phyloP scores from a whole-genome alignment of 2,113 vertebrate species.

The Platichthys stellatus region DNA sequence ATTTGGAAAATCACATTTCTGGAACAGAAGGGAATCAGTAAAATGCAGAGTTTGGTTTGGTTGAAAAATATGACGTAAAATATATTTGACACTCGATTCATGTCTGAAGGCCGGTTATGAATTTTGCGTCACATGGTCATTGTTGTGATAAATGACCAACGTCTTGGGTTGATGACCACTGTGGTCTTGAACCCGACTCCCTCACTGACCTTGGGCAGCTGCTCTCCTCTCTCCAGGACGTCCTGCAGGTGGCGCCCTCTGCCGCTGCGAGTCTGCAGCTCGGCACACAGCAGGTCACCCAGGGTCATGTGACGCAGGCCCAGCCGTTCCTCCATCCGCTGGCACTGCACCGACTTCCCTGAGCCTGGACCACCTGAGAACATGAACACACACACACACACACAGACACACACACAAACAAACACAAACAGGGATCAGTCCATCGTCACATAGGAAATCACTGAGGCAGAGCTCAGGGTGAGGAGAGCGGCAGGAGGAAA shows the following conservation, averaged over 20 bases:
- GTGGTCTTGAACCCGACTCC: not conserved
- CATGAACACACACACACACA: slow-evolving; percentile 13
- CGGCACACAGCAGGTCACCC: slow-evolving; percentile 84
- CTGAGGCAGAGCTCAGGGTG: too few relatives aligned
- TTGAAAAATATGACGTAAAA: not conserved
- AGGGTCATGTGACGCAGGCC: slow-evolving; percentile 84
- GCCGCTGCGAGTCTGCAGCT: slow-evolving; percentile 83
- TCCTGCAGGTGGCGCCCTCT: slow-evolving; percentile 88
- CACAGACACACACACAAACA: not conserved
- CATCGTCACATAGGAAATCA: too few relatives aligned
- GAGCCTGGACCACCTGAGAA: slow-evolving; percentile 90
- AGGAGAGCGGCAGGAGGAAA: too few relatives aligned
- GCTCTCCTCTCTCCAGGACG: slow-evolving; percentile 84
- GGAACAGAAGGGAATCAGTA: too few relatives aligned
- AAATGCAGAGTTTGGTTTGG: not conserved
- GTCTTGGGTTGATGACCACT: too few relatives aligned
- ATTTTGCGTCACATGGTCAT: too few relatives aligned
- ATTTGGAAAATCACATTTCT: not conserved
- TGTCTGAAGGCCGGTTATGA: too few relatives aligned
- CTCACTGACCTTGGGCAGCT: slow-evolving; percentile 84
- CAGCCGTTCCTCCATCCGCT: slow-evolving; percentile 87
- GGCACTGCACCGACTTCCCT: slow-evolving; percentile 90
- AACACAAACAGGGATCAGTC: too few relatives aligned
- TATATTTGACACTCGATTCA: too few relatives aligned
- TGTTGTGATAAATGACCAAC: too few relatives aligned